Evolutionary conservation across 1,140 invertebrate genomes (phyloP).

Genomic region (Amyelois transitella): DNA sequence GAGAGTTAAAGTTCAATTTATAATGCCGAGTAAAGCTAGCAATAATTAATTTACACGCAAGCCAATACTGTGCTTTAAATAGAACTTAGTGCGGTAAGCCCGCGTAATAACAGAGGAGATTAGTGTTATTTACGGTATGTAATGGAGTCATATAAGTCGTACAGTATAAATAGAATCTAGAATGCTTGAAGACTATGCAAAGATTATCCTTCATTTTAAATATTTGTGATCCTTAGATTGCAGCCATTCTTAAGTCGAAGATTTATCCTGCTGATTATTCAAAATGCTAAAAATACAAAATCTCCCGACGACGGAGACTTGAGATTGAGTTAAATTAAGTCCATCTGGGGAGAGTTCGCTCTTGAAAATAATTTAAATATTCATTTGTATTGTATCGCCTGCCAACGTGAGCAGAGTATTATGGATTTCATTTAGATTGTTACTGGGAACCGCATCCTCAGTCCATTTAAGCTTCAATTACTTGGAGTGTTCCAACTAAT

Average conservation of each 20-base stretch:
- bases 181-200: no score
- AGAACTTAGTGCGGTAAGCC: constrained; percentile 6
- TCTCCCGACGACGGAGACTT: background rate
- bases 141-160: no score
- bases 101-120: background rate
- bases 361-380: background rate
- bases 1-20: constrained; percentile 8
- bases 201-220: no score
- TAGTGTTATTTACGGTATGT: background rate
- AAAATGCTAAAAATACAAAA: no score
- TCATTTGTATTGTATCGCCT: background rate
- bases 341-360: background rate
- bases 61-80: constrained; percentile 8
- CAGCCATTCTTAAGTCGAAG: no score
- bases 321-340: background rate
- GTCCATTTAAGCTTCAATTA: constrained; percentile 6
- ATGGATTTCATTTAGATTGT: constrained; percentile 3
- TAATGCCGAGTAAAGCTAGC: constrained; percentile 1
- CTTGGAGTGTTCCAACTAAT: background rate
- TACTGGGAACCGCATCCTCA: constrained; percentile 2
- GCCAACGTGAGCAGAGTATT: background rate
- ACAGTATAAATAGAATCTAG: no score
- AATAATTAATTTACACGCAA: constrained; percentile 13
- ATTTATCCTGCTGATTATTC: no score
- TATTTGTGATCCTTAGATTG: no score